Percentiles rank a stretch among this genome's conserved stretches.
Conservation (phyloP, 2,113 vertebrate species). For the Hucho hucho region DNA sequence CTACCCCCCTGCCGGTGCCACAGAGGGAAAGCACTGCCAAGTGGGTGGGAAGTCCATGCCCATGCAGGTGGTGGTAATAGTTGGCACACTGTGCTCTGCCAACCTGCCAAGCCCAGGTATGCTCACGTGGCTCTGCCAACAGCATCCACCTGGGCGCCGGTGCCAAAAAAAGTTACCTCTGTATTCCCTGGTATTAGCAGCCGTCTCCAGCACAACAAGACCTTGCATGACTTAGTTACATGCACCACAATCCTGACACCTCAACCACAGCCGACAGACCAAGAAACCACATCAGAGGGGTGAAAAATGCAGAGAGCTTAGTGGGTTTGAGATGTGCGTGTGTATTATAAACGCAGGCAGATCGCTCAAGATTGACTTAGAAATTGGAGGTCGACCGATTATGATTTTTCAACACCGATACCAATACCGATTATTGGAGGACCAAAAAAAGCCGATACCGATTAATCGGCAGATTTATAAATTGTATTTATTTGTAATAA, state of each 20-base stretch:
- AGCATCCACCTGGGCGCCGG: background rate
- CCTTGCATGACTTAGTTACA: slow-evolving; percentile 49
- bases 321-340: background rate
- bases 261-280: slow-evolving; percentile 34
- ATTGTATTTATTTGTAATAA: no score
- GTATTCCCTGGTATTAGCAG: background rate
- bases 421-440: no score
- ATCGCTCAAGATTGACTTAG: no score
- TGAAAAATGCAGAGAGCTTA: background rate
- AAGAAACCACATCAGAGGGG: slow-evolving; percentile 41
- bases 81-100: background rate
- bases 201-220: slow-evolving; percentile 41
- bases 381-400: no score
- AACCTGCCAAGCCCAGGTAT: background rate
- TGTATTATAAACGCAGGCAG: background rate
- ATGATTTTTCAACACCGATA: no score
- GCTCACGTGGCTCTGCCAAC: background rate
- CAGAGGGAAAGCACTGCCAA: background rate
- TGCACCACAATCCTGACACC: slow-evolving; percentile 41
- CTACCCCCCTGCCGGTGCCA: background rate
- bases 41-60: background rate
- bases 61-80: background rate
- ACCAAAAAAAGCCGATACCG: no score
- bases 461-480: no score
- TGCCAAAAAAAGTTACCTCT: background rate